Conservation (phyloP, 2,888 invertebrate genomes). For the Drosophila phalerata region DNA sequence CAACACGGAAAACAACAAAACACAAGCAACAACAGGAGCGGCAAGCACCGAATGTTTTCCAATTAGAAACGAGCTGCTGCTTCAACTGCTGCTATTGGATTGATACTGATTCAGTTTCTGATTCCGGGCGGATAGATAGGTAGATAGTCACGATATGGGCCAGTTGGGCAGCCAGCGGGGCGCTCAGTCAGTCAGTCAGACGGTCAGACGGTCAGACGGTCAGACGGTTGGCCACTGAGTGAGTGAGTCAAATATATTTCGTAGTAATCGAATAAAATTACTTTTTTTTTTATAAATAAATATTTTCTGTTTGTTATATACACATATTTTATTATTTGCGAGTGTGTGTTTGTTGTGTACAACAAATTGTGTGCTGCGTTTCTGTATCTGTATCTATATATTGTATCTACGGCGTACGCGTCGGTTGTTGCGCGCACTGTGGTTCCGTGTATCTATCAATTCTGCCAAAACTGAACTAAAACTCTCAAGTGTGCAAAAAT, state of each 20-base stretch:
- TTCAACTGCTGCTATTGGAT: conserved; percentile 33
- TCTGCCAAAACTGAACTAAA: conserved; percentile 82
- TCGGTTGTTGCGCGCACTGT: conserved; percentile 54
- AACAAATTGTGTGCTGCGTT: conserved; percentile 36
- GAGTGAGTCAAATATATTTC: conserved; percentile 28
- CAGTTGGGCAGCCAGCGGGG: conserved; percentile 21
- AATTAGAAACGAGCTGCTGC: conserved; percentile 51
- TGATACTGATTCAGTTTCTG: conserved; percentile 32
- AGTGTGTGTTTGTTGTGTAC: conserved; percentile 33
- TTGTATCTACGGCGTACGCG: conserved; percentile 52
- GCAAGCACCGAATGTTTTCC: conserved; percentile 48
- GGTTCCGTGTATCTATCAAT: conserved; percentile 71
- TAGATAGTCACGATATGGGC: conserved; percentile 62
- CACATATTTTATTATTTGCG: conserved; percentile 16
- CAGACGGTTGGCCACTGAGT: conserved; percentile 14
- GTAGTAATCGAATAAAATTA: conserved; percentile 6
- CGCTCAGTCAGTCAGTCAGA: conserved; percentile 6
- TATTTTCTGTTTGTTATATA: not conserved
- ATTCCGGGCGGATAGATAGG: conserved; percentile 49
- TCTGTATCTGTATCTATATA: conserved; percentile 55
- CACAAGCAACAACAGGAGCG: conserved; percentile 17
- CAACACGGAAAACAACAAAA: conserved; percentile 17
- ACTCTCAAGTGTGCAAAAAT: conserved; percentile 78
- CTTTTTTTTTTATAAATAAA: not conserved
- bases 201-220: conserved; percentile 31